These are phyloP conservation scores for Conger conger DNA, from an alignment of 2,113 vertebrate genomes.

Conservation along the genomic window DNA sequence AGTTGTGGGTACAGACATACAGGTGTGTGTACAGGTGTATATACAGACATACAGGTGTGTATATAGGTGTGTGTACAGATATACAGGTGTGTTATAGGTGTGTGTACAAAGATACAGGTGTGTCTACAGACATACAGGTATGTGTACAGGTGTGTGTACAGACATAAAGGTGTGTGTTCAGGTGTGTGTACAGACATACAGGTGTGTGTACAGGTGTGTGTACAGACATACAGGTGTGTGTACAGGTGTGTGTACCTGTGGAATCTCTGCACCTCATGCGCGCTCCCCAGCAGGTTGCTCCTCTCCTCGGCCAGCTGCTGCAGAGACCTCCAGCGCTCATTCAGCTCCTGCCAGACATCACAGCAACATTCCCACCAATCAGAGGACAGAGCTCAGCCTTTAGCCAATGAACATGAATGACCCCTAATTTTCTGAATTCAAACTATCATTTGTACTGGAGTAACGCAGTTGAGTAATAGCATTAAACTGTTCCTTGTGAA, in stretches of 20 bases:
- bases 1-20: no score
- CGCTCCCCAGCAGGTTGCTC: conserved; percentile 93
- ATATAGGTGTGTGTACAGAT: neutral
- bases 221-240: neutral
- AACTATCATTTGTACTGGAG: no score
- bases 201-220: neutral
- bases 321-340: conserved; percentile 91
- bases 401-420: neutral
- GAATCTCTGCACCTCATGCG: conserved; percentile 96
- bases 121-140: neutral
- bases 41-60: neutral
- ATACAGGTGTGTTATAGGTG: neutral
- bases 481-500: no score
- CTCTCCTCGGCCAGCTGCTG: conserved; percentile 95
- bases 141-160: neutral
- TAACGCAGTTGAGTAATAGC: no score
- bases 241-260: conserved; percentile 76
- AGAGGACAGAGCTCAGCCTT: neutral
- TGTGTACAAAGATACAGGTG: neutral
- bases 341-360: conserved; percentile 80
- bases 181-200: neutral
- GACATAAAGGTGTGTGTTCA: no score
- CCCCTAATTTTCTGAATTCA: no score
- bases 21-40: no score
- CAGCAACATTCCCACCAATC: neutral